phyloP scores from a whole-genome alignment of 2,113 vertebrate genomes.

The Lontra canadensis region DNA sequence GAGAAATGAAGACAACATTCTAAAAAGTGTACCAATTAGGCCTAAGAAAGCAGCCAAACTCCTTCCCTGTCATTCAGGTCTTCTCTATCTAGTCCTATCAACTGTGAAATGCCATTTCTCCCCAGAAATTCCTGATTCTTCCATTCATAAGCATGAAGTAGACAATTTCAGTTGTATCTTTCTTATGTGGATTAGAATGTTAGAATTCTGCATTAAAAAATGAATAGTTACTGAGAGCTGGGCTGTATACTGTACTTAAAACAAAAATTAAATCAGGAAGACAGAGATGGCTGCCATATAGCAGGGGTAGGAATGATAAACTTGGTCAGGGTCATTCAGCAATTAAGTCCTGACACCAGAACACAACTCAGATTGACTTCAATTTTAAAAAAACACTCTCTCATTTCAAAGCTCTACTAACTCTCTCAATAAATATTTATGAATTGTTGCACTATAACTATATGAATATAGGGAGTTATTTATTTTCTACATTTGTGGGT shows the following conservation, averaged over 20 bases:
- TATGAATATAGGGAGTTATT: background rate
- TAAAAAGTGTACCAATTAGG: background rate
- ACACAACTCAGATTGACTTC: background rate
- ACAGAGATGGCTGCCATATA: background rate
- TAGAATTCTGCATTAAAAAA: background rate
- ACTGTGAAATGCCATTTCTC: background rate
- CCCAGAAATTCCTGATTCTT: background rate
- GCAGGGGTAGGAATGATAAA: background rate
- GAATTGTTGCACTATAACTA: background rate
- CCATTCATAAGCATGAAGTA: background rate
- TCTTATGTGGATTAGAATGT: background rate
- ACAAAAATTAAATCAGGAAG: background rate
- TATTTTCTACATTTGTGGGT: constrained; percentile 18
- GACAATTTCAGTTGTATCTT: background rate
- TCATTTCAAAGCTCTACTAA: background rate
- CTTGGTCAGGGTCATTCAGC: background rate
- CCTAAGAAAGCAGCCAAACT: background rate
- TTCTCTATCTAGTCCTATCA: background rate
- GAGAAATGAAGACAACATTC: background rate
- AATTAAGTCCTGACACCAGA: background rate
- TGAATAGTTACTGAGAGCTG: background rate
- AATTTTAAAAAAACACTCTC: background rate
- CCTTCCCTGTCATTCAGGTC: background rate
- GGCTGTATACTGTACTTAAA: background rate
- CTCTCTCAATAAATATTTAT: background rate